A percentile compares a stretch with the other conserved stretches of the same genome.
Conservation (phyloP, 2,113 vertebrate species). For the Melanostigma gelatinosum region DNA sequence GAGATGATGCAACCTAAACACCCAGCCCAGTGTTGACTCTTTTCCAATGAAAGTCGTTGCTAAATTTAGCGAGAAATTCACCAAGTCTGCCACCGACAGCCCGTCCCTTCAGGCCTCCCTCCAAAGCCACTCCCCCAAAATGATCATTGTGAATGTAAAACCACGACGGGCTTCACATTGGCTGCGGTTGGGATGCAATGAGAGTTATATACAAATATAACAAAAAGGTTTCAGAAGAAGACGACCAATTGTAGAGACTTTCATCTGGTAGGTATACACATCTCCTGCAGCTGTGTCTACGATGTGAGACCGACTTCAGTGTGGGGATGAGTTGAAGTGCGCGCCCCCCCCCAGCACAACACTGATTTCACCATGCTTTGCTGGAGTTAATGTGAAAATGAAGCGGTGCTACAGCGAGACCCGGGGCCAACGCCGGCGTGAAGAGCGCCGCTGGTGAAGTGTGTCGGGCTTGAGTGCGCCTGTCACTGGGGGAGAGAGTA, state of each 20-base stretch:
- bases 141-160: background rate
- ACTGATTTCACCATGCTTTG: slow-evolving; percentile 72
- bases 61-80: too few relatives aligned
- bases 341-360: slow-evolving; percentile 32
- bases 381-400: slow-evolving; percentile 80
- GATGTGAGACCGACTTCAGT: slow-evolving; percentile 52
- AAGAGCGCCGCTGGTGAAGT: slow-evolving; percentile 70
- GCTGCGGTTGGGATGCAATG: background rate
- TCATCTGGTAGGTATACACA: slow-evolving; percentile 38
- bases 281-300: slow-evolving; percentile 63
- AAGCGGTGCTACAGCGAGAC: slow-evolving; percentile 70
- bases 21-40: background rate
- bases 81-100: too few relatives aligned
- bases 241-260: background rate
- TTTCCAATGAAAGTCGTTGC: background rate
- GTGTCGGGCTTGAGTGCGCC: slow-evolving; percentile 73
- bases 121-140: background rate
- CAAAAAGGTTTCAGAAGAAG: background rate
- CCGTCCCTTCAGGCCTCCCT: background rate
- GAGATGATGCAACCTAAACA: background rate
- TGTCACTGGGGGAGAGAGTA: slow-evolving; percentile 66
- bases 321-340: slow-evolving; percentile 66
- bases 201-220: background rate
- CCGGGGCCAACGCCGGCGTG: slow-evolving; percentile 63
- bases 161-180: too few relatives aligned